Evolutionary conservation across 37 sponge, comb jelly and placozoan species (phyloP).

Genomic region (Spongia lamella): DNA sequence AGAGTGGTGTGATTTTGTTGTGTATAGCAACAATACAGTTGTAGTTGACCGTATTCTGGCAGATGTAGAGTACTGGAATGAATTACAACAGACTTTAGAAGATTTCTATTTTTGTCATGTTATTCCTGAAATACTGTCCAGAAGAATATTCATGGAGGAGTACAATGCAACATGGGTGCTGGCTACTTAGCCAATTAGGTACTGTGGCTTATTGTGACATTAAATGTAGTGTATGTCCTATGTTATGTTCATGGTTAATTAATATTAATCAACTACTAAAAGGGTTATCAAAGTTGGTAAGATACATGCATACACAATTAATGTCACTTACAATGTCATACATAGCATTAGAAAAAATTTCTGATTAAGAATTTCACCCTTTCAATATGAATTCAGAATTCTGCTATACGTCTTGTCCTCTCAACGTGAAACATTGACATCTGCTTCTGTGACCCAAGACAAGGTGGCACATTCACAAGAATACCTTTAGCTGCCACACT

Average conservation of each 20-base stretch:
- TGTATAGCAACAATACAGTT: not conserved
- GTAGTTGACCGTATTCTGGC: conserved; percentile 12
- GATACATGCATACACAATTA: conserved; percentile 11
- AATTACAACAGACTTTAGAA: not conserved
- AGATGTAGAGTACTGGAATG: conserved; percentile 3
- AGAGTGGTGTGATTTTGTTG: too few relatives aligned
- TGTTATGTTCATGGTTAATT: not conserved
- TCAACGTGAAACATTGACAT: conserved; percentile 3
- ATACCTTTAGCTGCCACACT: conserved; percentile 17
- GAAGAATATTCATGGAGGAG: conserved; percentile 13
- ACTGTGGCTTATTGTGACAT: too few relatives aligned
- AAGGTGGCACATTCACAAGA: conserved; percentile 5
- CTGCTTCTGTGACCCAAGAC: conserved; percentile 10
- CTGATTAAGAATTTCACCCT: not conserved
- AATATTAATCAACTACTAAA: not conserved
- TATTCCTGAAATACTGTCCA: conserved; percentile 1
- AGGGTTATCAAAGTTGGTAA: conserved; percentile 8
- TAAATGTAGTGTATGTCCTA: too few relatives aligned
- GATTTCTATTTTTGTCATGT: not conserved
- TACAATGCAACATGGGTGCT: too few relatives aligned
- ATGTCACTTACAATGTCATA: conserved; percentile 14
- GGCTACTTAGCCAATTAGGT: not conserved
- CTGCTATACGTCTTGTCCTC: conserved; percentile 10
- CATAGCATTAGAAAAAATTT: conserved; percentile 1
- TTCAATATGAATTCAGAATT: conserved; percentile 8